Base-by-base conservation (phyloP, 1,140 invertebrate species). In the Mercenaria mercenaria region DNA sequence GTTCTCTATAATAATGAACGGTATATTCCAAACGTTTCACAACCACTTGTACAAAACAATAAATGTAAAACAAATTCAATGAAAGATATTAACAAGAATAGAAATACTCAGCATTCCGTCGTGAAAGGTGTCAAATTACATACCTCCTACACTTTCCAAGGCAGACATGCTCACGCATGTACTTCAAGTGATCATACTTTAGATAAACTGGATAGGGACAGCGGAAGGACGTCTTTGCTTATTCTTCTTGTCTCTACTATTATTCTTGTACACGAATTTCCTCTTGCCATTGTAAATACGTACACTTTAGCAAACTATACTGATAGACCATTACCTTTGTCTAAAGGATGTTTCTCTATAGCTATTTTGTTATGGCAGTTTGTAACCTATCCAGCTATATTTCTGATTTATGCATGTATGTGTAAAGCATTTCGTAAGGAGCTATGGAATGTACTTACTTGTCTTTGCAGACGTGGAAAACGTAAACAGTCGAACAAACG, bases 321-420 rank as follows among this genome's bases (percentile, higher is more conserved):
- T 2, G 15, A 52, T 23, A 41, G 18, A 10, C 34, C 84, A 10
- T 41, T 87, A 10, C 69, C 84, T 11, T 11, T 87, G 23, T 52
- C 23, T 1, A n/a, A 29, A n/a, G 84, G 84, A 10, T 87, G 84
- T 77, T 47, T 52, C 0, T 61, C 47, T 0, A 47, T 77, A 13
- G 15, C 59, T 15, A n/a, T 74, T 13, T 37, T 59, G 10, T 29
- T 85, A 37, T 67, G 82, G 43, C 84, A 87, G 50, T 77, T 72
- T 50, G 26, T 77, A 13, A 87, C 52, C 13, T 87, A 87, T 29
- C 84, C 84, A 1, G 26, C 32, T 13, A 87, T 77, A 23, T 87
- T 87, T 61, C 50, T 87, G 15, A 61, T 87, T n/a, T 87, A 87
- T 23, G 29, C 39, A 0, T 77, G 47, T 29, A 87, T 87, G 84